Percentiles rank a stretch among this genome's conserved stretches.
Conservation (phyloP, 2,797 vertebrate species). For the Coluber constrictor region DNA sequence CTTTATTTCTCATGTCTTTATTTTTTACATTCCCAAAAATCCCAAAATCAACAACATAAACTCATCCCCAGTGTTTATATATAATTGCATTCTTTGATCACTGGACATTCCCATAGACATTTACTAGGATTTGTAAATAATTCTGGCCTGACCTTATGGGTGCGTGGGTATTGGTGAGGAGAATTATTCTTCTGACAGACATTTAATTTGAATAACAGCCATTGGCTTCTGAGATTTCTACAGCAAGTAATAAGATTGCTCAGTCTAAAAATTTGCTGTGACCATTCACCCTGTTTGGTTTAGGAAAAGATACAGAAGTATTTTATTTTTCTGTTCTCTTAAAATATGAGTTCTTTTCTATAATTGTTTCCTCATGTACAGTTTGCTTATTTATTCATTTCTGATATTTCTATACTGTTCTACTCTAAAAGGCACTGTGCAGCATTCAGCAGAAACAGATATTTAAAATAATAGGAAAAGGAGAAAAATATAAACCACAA, state of each 20-base stretch:
- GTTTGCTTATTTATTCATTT: background rate
- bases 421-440: background rate
- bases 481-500: background rate
- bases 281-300: background rate
- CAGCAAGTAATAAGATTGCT: background rate
- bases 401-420: background rate
- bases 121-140: constrained; percentile 47
- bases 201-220: background rate
- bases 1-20: constrained; percentile 54
- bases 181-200: background rate
- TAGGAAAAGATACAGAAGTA: background rate
- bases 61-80: constrained; percentile 55
- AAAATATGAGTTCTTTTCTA: background rate
- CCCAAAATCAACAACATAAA: constrained; percentile 47
- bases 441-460: background rate
- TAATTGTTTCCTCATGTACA: background rate
- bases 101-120: constrained; percentile 46
- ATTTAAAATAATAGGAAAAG: background rate
- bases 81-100: constrained; percentile 51
- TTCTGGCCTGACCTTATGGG: constrained; percentile 14
- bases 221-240: background rate
- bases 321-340: background rate
- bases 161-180: background rate
- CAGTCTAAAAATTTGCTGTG: background rate
- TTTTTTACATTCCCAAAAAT: constrained; percentile 54